phyloP scores from a whole-genome alignment of 2,888 invertebrate genomes.

The Machimus atricapillus region DNA sequence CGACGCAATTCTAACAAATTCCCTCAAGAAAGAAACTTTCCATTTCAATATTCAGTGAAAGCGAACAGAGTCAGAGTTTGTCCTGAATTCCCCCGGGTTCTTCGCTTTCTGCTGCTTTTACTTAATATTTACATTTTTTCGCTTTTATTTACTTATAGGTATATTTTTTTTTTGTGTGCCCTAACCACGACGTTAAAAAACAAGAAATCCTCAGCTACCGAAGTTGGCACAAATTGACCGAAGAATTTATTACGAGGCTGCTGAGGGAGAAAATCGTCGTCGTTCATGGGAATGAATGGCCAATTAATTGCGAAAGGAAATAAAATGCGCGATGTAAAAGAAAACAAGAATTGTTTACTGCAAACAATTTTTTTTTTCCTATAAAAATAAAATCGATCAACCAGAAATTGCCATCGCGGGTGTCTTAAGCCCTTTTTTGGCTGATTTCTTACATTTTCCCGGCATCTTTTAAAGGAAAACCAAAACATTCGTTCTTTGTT shows the following conservation, averaged over 20 bases:
- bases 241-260: conserved; percentile 15
- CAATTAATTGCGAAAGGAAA: neutral
- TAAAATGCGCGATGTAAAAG: neutral
- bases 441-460: neutral
- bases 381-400: neutral
- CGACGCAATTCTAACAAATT: neutral
- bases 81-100: neutral
- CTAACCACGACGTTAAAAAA: neutral
- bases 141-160: neutral
- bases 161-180: neutral
- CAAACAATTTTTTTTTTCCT: neutral
- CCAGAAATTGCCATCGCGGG: neutral
- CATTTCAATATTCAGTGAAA: neutral
- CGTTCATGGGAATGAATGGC: neutral
- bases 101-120: neutral
- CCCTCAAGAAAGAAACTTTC: neutral
- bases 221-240: neutral
- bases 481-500: neutral
- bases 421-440: neutral
- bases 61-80: neutral
- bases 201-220: neutral
- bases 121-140: neutral
- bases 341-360: neutral
- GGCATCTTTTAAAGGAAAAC: neutral
- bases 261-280: neutral